Evolutionary conservation across 2,113 vertebrate genomes (phyloP).

Genomic region (Poeciliopsis occidentalis): DNA sequence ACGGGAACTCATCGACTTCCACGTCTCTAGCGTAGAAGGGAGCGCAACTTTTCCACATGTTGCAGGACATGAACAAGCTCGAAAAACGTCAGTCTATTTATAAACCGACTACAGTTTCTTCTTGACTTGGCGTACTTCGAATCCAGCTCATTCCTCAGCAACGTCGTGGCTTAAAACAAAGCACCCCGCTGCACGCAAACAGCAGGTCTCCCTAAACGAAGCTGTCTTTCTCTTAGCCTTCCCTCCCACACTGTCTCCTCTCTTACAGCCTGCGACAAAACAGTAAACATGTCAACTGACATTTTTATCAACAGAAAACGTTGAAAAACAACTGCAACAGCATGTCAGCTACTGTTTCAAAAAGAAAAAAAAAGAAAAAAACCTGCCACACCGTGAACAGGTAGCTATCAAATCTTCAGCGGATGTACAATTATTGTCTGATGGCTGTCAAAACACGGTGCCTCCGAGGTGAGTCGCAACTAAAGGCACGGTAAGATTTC

Average conservation of each 20-base stretch:
- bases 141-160: conserved; percentile 8
- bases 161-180: conserved; percentile 4
- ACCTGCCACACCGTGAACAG: not conserved
- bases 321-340: not conserved
- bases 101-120: not conserved
- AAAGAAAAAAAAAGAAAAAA: not conserved
- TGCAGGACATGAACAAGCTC: not conserved
- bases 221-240: conserved; percentile 23
- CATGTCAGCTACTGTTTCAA: not conserved
- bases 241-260: conserved; percentile 46
- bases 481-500: not conserved
- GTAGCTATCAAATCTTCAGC: not conserved
- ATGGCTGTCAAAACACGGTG: not conserved
- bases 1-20: conserved; percentile 43
- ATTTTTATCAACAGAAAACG: conserved; percentile 7
- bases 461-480: not conserved
- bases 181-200: conserved; percentile 1
- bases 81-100: not conserved
- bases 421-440: not conserved
- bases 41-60: not conserved
- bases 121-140: not conserved
- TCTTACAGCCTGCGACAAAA: conserved; percentile 24
- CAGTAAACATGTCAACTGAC: conserved; percentile 44
- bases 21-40: conserved; percentile 47
- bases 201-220: conserved; percentile 24